phyloP scores from a whole-genome alignment of 2,888 invertebrate species.

The Archips xylosteana region DNA sequence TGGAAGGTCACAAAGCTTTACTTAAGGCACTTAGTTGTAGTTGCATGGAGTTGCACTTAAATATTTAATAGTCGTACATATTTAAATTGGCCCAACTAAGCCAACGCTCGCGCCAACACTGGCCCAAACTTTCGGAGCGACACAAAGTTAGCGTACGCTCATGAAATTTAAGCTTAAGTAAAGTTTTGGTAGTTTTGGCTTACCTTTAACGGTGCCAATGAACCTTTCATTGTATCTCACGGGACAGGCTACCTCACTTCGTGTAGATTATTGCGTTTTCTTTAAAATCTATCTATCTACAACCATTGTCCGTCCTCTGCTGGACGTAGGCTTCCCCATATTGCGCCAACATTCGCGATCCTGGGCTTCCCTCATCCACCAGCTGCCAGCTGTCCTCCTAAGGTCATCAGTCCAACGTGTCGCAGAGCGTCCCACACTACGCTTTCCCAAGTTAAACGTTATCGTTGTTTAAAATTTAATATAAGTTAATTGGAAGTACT shows the following conservation, averaged over 20 bases:
- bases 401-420: too few relatives aligned
- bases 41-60: not conserved
- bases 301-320: too few relatives aligned
- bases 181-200: slow-evolving; percentile 9
- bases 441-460: too few relatives aligned
- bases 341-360: too few relatives aligned
- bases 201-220: slow-evolving; percentile 16
- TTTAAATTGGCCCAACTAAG: slow-evolving; percentile 14
- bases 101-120: slow-evolving; percentile 1
- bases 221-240: not conserved
- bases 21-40: not conserved
- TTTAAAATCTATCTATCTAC: not conserved
- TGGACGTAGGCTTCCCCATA: too few relatives aligned
- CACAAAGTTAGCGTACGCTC: slow-evolving; percentile 13
- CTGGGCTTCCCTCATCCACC: too few relatives aligned
- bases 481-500: too few relatives aligned
- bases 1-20: not conserved
- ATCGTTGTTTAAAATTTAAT: too few relatives aligned
- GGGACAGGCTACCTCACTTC: not conserved
- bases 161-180: not conserved
- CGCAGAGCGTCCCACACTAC: too few relatives aligned
- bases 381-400: too few relatives aligned
- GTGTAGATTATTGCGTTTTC: not conserved
- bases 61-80: slow-evolving; percentile 13
- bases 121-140: slow-evolving; percentile 7